Percentiles rank a stretch among this genome's conserved stretches.
Evolutionary conservation across 2,797 vertebrate species (phyloP).

Genomic region (Pygocentrus nattereri): DNA sequence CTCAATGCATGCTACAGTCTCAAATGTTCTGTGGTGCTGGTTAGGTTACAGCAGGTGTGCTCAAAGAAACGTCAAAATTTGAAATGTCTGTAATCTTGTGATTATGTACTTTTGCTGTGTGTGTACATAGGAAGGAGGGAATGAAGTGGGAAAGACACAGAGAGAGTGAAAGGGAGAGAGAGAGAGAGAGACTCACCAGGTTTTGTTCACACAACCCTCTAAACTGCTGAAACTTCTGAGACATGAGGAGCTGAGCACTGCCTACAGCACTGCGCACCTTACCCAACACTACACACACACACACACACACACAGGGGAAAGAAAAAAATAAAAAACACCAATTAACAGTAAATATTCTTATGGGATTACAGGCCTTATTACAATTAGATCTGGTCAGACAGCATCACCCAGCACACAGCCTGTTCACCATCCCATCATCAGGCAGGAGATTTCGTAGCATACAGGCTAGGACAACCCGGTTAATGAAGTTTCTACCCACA

Average conservation of each 20-base stretch:
- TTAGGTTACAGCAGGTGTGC: background rate
- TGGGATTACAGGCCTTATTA: too few relatives aligned
- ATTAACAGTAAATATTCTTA: background rate
- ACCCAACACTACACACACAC: slow-evolving; percentile 84
- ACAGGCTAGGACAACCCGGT: too few relatives aligned
- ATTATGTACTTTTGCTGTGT: background rate
- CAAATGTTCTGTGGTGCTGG: background rate
- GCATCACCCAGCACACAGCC: too few relatives aligned
- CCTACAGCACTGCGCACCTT: slow-evolving; percentile 97
- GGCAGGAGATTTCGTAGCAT: too few relatives aligned
- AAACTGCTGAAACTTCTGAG: slow-evolving; percentile 99
- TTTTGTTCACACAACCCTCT: slow-evolving; percentile 98
- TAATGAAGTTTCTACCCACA: too few relatives aligned
- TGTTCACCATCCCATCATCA: too few relatives aligned
- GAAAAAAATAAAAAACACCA: background rate
- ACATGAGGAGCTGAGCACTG: slow-evolving; percentile 96
- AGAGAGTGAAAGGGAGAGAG: background rate
- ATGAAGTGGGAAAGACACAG: too few relatives aligned
- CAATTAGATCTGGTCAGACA: too few relatives aligned
- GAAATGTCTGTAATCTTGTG: background rate
- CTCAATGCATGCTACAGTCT: background rate
- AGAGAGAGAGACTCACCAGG: slow-evolving; percentile 85
- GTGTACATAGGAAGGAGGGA: background rate
- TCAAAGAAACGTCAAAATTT: background rate
- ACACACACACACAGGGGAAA: slow-evolving; percentile 14